Conservation (phyloP, 2,797 vertebrate genomes). For the Graptemys geographica region DNA sequence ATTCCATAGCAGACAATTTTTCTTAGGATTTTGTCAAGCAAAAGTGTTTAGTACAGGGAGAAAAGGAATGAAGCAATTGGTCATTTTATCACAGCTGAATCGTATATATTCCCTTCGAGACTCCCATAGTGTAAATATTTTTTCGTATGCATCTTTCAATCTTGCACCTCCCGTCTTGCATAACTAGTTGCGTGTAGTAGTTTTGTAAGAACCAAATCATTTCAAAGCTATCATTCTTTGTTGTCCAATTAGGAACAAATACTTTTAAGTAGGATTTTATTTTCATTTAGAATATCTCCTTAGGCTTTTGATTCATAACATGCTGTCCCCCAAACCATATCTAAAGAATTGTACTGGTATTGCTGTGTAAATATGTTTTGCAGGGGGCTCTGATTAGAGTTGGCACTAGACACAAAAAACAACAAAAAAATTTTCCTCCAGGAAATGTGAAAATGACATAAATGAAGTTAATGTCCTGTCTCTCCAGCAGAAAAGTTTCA, state of each 20-base stretch:
- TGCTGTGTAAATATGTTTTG: slow-evolving; percentile 37
- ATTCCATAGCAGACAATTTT: neutral
- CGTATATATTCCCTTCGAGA: neutral
- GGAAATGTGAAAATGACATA: slow-evolving; percentile 56
- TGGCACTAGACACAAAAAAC: slow-evolving; percentile 42
- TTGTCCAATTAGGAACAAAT: neutral
- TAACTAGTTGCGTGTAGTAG: neutral
- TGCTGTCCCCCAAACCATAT: slow-evolving; percentile 25
- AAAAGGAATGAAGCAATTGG: neutral
- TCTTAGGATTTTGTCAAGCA: neutral
- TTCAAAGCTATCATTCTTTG: neutral
- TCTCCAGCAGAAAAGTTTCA: slow-evolving; percentile 29
- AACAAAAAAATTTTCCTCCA: slow-evolving; percentile 33
- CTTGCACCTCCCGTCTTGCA: neutral
- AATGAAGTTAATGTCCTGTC: slow-evolving; percentile 19
- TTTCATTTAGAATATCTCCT: neutral
- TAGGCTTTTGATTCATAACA: neutral
- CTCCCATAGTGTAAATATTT: neutral
- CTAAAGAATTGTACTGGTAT: slow-evolving; percentile 40
- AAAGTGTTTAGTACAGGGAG: neutral
- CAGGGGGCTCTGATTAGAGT: slow-evolving; percentile 25
- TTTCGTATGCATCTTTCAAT: neutral
- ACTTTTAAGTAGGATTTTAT: neutral
- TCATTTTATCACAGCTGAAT: neutral
- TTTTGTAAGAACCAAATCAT: neutral